Base-by-base conservation (phyloP, 2,888 invertebrate genomes). In the Melanargia galathea region DNA sequence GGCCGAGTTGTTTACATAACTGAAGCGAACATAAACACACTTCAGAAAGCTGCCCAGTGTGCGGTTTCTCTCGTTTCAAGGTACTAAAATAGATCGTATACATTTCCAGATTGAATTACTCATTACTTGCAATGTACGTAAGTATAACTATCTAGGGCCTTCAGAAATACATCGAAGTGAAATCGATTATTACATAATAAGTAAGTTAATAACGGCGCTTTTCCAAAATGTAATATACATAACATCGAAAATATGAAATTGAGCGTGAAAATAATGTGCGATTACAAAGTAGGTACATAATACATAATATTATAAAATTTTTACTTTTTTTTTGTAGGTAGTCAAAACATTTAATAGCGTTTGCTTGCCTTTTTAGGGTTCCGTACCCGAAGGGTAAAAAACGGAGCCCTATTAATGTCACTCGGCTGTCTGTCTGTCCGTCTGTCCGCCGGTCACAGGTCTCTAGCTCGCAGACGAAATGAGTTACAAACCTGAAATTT, bases 1-100 rank as follows among this genome's bases (percentile, higher is more conserved):
- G 46, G 62, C 70, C 68, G 70, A 71, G 70, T 64, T 83, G 81
- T 84, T 85, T 81, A 84, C 75, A 75, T 77, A 81, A 81, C 78
- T 75, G 72, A 77, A 77, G 73, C 71, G 71, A 75, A 76, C 68
- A 74, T 75, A 79, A 76, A 76, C 73, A 79, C 68, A 70, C 65
- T 66, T 68, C 65, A 68, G 63, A 66, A 66, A 66, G 67, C 67
- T 68, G 61, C 65, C 69, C 45, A 62, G 35, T 60, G 58, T 54
- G 66, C 54, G 63, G 69, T 65, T 64, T 65, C 55, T 70, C 71
- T 73, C 69, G 73, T 51, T 62, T 62, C 24, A 45, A 52, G 46
- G 33, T 38, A 64, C 56, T 60, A 57, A 64, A 63, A 59, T 55
- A 59, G 56, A 61, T 61, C 52, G 45, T 64, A 52, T 64, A 45